Base-by-base conservation (phyloP, 2,797 vertebrate species). In the Gallirallus australis region DNA sequence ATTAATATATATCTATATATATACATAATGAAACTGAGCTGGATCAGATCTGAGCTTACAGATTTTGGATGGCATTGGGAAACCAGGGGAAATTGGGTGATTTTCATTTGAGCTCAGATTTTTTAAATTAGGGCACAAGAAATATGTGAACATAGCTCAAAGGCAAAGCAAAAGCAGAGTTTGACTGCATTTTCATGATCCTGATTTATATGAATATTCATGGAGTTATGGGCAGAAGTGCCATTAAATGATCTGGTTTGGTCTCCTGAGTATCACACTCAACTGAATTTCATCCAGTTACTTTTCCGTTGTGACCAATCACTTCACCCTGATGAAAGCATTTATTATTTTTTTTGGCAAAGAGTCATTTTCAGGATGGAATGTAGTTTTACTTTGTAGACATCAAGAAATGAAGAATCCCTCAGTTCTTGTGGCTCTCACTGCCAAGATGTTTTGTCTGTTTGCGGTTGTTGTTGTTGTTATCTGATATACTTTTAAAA, bases 141-240 rank as follows among this genome's bases (percentile, higher is more conserved):
- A 94, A 79, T 73, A 54, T 56, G 60, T 60, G 56, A 59, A 47
- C 11, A 15, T n/a, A 82, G 37, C 71, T 95, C 64, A 93, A 82
- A 96, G 63, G 48, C 70, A 94, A 86, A 87, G 50, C 13, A 91
- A 85, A 93, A 79, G 27, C 57, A 33, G 68, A 68, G 37, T 76
- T 59, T 57, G 18, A 64, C 52, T 90, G 35, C 15, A 19, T 82
- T 93, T 92, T 68, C 53, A 42, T 80, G 64, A 87, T 70, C 31
- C 28, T 86, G 56, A 90, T 73, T 89, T 93, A 60, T 79, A 77
- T 57, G 57, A 87, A 75, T 92, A 91, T 90, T 93, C 82, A 71
- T 30, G 2, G 56, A 50, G 24, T 57, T 86, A 47, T 54, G 68
- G 64, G 24, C 50, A 89, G 40, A 85, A 91, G 20, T 83, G 64